Conservation (phyloP, 2,113 vertebrate species). For the Scopus umbretta region DNA sequence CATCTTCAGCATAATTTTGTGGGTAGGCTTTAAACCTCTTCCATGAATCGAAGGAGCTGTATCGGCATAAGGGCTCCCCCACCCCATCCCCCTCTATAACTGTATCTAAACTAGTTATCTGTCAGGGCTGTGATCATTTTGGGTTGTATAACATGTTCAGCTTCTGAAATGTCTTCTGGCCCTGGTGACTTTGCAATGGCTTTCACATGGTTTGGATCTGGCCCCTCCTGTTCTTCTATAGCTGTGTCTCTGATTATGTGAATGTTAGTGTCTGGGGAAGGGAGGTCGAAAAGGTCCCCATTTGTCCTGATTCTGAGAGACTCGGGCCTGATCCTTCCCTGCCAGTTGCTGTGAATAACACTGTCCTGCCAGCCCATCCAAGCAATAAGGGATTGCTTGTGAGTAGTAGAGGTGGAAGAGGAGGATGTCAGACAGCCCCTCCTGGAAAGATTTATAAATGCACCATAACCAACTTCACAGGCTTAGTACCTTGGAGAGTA, state of each 20-base stretch:
- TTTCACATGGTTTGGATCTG: neutral
- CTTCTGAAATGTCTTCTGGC: neutral
- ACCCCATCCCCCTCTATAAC: neutral
- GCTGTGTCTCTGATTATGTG: neutral
- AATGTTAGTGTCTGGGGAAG: neutral
- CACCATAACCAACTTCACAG: conserved; percentile 53
- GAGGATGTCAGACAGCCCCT: conserved; percentile 30
- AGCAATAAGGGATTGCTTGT: neutral
- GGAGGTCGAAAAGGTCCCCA: neutral
- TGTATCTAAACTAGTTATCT: neutral
- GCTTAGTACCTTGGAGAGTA: conserved; percentile 57
- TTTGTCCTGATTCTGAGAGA: neutral
- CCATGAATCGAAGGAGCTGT: neutral
- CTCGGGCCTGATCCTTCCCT: neutral
- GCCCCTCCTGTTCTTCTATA: neutral
- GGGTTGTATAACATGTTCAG: neutral
- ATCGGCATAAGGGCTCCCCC: neutral
- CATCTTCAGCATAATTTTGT: neutral
- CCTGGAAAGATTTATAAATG: conserved; percentile 62
- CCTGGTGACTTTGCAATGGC: neutral
- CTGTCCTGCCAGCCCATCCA: neutral
- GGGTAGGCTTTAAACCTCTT: neutral
- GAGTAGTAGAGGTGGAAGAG: neutral
- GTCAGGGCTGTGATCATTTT: neutral
- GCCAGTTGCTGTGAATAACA: fast-evolving